Evolutionary conservation across 2,888 invertebrate species (phyloP), one percentile per base, ranked within the genome.

Genomic region (Thymelicus sylvestris): DNA sequence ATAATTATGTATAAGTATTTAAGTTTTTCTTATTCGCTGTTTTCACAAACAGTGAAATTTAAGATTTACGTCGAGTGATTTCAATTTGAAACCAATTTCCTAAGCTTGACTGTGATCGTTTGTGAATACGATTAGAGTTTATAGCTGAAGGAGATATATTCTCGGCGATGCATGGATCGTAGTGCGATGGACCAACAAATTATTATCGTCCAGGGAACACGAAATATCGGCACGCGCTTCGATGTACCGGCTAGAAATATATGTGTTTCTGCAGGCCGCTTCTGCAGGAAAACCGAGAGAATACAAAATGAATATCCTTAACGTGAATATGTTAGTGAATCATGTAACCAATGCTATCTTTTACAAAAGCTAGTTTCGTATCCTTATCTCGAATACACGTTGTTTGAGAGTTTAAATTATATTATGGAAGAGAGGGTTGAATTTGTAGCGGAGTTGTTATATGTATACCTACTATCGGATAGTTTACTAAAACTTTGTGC

Each of bases 121-220:
- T 82, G 82, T 78, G 81, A 78, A 77, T 74, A 79, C 85, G 86
- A 88, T 87, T 88, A 87, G 86, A 86, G 83, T 80, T 76, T 76
- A 80, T 80, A 63, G 19, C 66, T 74, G 73, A 74, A 67, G 65
- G 61, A 65, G 64, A 74, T 75, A 75, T 75, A 75, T 75, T 82
- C 81, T 78, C 80, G 76, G 85, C 83, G 85, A 86, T 88, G 86
- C 85, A 87, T 81, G 85, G 78, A 81, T 81, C 84, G 82, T 81
- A 82, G 83, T 81, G 85, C 87, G 88, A 88, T 87, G 89, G 86
- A 87, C 89, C 86, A 89, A 91, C 90, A 91, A 91, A 91, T 91
- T 92, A 91, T 91, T 86, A 89, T 88, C 89, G 89, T 86, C 88
- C 85, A 81, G 90, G 90, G 90, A 90, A 83, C 84, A 87, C 84